Conservation (phyloP, 2,797 vertebrate species). For the Phalloptychus januarius region DNA sequence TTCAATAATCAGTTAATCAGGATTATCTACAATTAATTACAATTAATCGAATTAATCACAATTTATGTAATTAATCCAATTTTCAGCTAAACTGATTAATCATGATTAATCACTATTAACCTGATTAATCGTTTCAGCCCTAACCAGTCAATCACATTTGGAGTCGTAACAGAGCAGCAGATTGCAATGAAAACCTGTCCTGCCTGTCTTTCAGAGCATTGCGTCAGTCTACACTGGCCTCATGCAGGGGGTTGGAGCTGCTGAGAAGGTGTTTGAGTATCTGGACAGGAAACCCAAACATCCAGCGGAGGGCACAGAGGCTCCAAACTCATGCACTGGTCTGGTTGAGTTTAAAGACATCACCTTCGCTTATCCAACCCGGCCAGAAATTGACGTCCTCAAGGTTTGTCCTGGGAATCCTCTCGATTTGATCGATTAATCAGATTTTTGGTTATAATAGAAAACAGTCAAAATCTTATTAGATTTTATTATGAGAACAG, state of each 20-base stretch:
- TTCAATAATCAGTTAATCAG: too few relatives aligned
- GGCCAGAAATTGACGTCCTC: conserved; percentile 86
- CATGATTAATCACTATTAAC: too few relatives aligned
- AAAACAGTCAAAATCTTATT: too few relatives aligned
- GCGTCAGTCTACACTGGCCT: conserved; percentile 92
- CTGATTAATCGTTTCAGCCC: too few relatives aligned
- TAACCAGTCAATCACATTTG: too few relatives aligned
- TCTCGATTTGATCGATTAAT: too few relatives aligned
- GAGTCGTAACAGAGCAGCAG: neutral
- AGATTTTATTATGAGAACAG: too few relatives aligned
- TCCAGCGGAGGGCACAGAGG: conserved; percentile 81
- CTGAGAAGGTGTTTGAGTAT: conserved; percentile 96
- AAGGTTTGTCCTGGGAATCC: conserved; percentile 79
- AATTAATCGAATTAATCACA: too few relatives aligned
- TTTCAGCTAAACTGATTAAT: too few relatives aligned
- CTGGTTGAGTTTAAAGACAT: conserved; percentile 92
- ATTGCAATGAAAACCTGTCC: neutral
- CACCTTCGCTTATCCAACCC: conserved; percentile 90
- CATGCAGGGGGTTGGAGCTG: conserved; percentile 95
- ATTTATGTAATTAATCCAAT: too few relatives aligned
- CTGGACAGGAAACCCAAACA: conserved; percentile 89
- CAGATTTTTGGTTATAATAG: too few relatives aligned
- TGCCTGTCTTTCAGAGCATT: conserved; percentile 80
- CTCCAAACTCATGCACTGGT: conserved; percentile 85
- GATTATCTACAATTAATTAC: too few relatives aligned